Conservation (phyloP, 2,113 vertebrate genomes). For the Clinocottus analis region DNA sequence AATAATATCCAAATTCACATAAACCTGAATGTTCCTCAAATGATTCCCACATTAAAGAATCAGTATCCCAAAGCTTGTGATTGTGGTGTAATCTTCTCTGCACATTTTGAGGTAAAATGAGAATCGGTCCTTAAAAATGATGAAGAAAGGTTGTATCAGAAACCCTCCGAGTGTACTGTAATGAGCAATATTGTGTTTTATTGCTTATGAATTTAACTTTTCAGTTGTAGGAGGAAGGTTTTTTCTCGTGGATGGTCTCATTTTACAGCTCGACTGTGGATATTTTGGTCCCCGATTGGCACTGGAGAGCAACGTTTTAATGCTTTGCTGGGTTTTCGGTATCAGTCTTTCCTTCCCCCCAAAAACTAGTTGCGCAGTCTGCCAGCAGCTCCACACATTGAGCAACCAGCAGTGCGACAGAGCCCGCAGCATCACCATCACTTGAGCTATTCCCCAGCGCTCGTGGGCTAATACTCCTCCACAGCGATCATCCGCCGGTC, state of each 20-base stretch:
- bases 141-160: not conserved
- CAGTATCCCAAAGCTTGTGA: not conserved
- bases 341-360: not conserved
- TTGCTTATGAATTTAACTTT: not conserved
- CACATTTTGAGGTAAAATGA: not conserved
- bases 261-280: not conserved
- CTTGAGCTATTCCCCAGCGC: slow-evolving; percentile 43
- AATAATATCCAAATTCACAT: not conserved
- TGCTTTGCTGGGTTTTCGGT: not conserved
- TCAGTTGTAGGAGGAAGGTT: too few relatives aligned
- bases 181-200: not conserved
- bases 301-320: not conserved
- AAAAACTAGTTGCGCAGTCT: not conserved
- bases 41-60: not conserved
- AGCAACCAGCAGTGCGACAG: slow-evolving; percentile 29
- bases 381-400: slow-evolving; percentile 8
- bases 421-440: slow-evolving; percentile 37
- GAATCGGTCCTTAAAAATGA: not conserved
- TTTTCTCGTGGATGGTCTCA: not conserved
- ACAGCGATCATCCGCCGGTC: slow-evolving; percentile 50
- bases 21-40: not conserved
- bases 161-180: not conserved
- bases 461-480: slow-evolving; percentile 47
- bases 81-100: not conserved
- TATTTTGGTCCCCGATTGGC: not conserved